Evolutionary conservation across 2,797 vertebrate genomes (phyloP), one percentile per base, ranked within the genome.

Genomic region (Dendrocincla tyrannina): DNA sequence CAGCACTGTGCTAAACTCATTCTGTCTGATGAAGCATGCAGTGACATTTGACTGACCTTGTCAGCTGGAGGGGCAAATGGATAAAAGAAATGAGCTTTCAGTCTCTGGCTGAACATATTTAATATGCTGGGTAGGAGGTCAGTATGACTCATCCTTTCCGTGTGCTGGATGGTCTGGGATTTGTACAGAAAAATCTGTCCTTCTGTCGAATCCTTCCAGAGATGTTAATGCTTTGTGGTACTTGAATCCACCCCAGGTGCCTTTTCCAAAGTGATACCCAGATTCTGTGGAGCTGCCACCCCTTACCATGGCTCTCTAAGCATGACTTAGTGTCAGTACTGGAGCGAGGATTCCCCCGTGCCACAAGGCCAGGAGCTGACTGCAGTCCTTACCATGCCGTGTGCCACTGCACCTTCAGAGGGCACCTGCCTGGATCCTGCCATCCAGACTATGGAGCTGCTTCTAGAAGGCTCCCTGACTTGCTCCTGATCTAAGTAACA

Each of bases 31-130:
- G 72, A 89, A 93, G 58, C 85, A 81, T n/a, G 37, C 62, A 69
- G 66, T 80, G 88, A 88, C 85, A 91, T 94, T 91, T 96, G 91
- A 92, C 89, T 95, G 95, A 91, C 95, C 91, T 95, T 96, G 89
- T 92, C 89, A 76, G 76, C 79, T 94, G 69, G 79, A 89, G 70
- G 66, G 62, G 58, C 62, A 82, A 91, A 63, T 44, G 59, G 75
- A 73, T 94, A 69, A 84, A 90, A 96, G 91, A 89, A 94, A 95
- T 59, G 76, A 92, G 85, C 85, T 93, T 87, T 94, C 89, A 78
- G 89, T 62, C 75, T 85, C 62, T 49, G 76, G 81, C 68, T 93
- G 87, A 92, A 94, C 58, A 63, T 91, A 88, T 92, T 96, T 94
- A 68, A 86, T 82, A 73, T 91, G 66, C 80, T 73, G 95, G 85